Base-by-base conservation (phyloP, 1,140 invertebrate species). In the Elymnias hypermnestra region DNA sequence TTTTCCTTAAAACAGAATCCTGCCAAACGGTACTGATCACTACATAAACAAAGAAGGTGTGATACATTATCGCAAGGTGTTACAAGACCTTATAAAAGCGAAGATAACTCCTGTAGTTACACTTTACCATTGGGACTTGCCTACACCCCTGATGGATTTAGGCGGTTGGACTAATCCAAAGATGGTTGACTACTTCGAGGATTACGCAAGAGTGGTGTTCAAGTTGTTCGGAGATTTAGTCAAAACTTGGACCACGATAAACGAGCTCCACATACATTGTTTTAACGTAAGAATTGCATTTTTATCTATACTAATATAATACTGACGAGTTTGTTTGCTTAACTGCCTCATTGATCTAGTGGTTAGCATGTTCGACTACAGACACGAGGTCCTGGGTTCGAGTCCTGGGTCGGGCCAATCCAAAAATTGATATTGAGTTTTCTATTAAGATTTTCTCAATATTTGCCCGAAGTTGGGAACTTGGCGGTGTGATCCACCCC, bases 91-190 rank as follows among this genome's bases (percentile, higher is more conserved):
- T 8, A 31, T 89, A 5, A 72, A 70, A 21, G 86, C 75, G 8
- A 83, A 86, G 17, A 89, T 91, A 26, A 81, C 78, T 26, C 89
- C 89, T 2, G 68, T 89, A 42, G 88, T 90, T 7, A 89, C 89
- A 2, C 73, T 91, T 26, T 89, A 87, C 56, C 89, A 90, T 54
- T 90, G 88, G 84, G 90, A 91, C 65, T 63, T 89, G 42, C 90
- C 89, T 0, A 84, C 88, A 40, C 25, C 75, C 2, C 59, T 91
- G 1, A 86, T 90, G 81, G 86, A 89, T 2, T 61, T 90, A 7
- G 91, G 91, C 1, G 90, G 90, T 3, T 91, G 89, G 89, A 70
- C 73, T 0, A 91, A 92, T 65, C 72, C 83, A 1, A 61, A 84
- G 23, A 87, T 91, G 36, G 79, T 87, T 1, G 84, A 91, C 40